phyloP scores from a whole-genome alignment of 1,140 invertebrate species.

The Maconellicoccus hirsutus region DNA sequence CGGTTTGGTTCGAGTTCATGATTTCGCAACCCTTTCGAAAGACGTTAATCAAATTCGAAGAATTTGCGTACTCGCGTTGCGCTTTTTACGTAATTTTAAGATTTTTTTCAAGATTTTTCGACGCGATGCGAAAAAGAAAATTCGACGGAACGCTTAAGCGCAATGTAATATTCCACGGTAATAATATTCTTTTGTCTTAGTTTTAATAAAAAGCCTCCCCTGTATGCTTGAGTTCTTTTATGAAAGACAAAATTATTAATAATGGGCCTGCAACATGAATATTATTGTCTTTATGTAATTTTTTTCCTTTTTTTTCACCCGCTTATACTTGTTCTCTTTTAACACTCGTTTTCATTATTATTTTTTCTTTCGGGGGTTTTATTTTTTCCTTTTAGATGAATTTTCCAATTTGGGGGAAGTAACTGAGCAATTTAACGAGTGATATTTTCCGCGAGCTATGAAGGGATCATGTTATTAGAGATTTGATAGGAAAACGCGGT shows the following conservation, averaged over 20 bases:
- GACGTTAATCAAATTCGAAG: too few species aligned
- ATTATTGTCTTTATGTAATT: constrained; percentile 5
- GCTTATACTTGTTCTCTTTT: neutral
- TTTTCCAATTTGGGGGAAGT: too few species aligned
- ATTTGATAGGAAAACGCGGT: too few species aligned
- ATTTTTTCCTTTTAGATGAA: too few species aligned
- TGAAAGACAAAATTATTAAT: constrained; percentile 6
- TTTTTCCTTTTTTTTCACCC: neutral
- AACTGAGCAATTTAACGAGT: too few species aligned
- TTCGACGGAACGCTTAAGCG: constrained; percentile 2
- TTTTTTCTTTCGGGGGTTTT: neutral
- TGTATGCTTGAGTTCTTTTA: neutral
- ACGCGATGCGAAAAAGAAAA: neutral
- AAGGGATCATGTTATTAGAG: too few species aligned
- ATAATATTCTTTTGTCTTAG: constrained; percentile 9
- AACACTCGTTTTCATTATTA: neutral
- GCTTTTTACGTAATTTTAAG: neutral
- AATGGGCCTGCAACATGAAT: constrained; percentile 2
- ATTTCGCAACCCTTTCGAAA: too few species aligned
- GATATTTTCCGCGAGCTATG: too few species aligned
- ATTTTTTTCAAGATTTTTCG: neutral
- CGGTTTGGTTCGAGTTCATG: too few species aligned
- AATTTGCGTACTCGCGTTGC: too few species aligned
- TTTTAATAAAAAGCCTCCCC: neutral
- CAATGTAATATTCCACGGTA: neutral